A percentile compares a stretch with the other conserved stretches of the same genome.
Conservation (phyloP, 2,113 vertebrate species). For the Lutjanus erythropterus region DNA sequence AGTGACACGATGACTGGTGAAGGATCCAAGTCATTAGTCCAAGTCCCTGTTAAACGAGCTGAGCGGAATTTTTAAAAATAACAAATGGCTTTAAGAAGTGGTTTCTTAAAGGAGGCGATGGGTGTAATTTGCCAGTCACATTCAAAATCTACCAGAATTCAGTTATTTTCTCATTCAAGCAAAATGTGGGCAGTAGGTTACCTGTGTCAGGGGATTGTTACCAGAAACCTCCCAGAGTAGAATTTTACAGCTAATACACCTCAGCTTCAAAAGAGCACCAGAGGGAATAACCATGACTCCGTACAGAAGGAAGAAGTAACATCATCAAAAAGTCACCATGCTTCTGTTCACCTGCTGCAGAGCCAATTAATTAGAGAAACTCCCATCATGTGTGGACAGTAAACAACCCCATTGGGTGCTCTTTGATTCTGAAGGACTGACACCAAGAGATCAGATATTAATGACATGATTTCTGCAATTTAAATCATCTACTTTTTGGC, state of each 20-base stretch:
- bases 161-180: neutral
- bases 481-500: too few relatives aligned
- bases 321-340: neutral
- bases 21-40: slow-evolving; percentile 13
- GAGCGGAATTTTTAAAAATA: neutral
- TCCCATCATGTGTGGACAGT: slow-evolving; percentile 19
- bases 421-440: slow-evolving; percentile 13
- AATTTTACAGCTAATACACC: neutral
- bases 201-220: neutral
- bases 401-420: slow-evolving; percentile 31
- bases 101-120: neutral
- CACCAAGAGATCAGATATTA: too few relatives aligned
- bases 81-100: neutral
- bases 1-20: neutral
- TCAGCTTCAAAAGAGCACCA: neutral
- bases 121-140: neutral
- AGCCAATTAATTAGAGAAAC: slow-evolving; percentile 34
- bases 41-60: neutral
- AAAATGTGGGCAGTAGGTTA: slow-evolving; percentile 6
- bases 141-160: neutral
- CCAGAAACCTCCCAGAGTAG: neutral
- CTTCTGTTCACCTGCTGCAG: slow-evolving; percentile 28
- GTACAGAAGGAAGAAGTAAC: slow-evolving; percentile 9
- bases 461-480: too few relatives aligned
- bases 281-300: neutral